These are phyloP conservation scores for Thamnaconus septentrionalis DNA, from an alignment of 2,113 vertebrate genomes.

Conservation along the genomic window DNA sequence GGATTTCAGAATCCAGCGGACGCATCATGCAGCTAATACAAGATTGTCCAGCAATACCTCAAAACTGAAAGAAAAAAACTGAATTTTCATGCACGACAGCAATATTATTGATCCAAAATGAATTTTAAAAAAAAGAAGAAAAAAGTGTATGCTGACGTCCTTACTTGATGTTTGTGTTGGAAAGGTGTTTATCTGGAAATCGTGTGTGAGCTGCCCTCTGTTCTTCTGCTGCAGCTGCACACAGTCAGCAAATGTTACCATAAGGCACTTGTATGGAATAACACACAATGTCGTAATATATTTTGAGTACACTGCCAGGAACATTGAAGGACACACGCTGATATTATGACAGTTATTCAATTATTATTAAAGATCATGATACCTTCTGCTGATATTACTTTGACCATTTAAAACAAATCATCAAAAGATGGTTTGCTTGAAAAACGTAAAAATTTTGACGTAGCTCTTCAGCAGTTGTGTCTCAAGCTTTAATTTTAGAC, in stretches of 20 bases:
- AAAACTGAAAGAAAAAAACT: conserved; percentile 38
- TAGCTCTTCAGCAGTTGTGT: background rate
- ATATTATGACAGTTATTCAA: background rate
- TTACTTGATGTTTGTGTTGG: background rate
- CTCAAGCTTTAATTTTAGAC: background rate
- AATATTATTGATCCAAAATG: background rate
- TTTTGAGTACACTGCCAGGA: conserved; percentile 14
- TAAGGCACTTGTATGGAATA: conserved; percentile 68
- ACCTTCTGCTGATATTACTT: background rate
- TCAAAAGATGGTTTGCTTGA: too few species aligned
- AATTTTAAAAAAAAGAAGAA: background rate
- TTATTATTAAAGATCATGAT: conserved; percentile 1
- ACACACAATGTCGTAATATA: conserved; percentile 28
- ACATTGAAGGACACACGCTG: conserved; percentile 17
- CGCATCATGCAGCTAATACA: conserved; percentile 65
- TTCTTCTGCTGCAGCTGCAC: conserved; percentile 26
- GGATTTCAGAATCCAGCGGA: conserved; percentile 35
- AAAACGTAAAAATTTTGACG: background rate
- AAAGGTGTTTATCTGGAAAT: conserved; percentile 4
- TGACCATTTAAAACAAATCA: background rate
- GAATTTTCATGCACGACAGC: conserved; percentile 53
- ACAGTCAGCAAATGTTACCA: conserved; percentile 28
- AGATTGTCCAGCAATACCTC: conserved; percentile 78
- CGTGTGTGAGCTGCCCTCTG: background rate
- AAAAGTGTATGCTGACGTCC: too few species aligned